These are phyloP conservation scores for Drosophila melanogaster DNA, from an alignment of 1,140 invertebrate genomes.

Conservation along the genomic window DNA sequence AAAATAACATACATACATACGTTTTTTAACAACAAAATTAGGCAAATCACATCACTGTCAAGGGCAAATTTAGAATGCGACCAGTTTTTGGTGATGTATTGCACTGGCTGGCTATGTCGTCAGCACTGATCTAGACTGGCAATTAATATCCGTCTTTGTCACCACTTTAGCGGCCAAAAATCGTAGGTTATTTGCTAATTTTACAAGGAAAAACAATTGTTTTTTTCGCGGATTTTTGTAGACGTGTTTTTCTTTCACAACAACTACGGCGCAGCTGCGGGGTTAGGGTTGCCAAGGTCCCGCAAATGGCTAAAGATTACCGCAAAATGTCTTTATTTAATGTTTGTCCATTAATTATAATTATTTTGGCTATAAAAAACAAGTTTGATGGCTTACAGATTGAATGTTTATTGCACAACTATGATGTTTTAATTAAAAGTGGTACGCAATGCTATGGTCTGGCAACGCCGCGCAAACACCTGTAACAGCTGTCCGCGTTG, in stretches of 20 bases:
- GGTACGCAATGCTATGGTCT: not conserved
- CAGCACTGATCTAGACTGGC: not conserved
- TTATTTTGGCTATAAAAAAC: not conserved
- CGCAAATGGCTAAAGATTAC: not conserved
- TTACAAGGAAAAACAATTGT: slow-evolving; percentile 58
- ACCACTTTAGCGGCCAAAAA: slow-evolving; percentile 32
- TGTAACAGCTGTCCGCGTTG: slow-evolving; percentile 25
- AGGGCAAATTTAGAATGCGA: slow-evolving; percentile 68
- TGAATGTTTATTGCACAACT: slow-evolving; percentile 12
- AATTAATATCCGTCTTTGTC: slow-evolving; percentile 16
- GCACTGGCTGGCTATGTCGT: slow-evolving; percentile 13
- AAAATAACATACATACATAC: slow-evolving; percentile 14
- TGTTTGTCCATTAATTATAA: slow-evolving; percentile 17
- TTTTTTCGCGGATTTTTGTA: slow-evolving; percentile 53
- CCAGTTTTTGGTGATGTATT: slow-evolving; percentile 21
- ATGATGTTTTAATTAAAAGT: slow-evolving; percentile 7
- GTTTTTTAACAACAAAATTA: slow-evolving; percentile 37
- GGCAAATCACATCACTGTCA: slow-evolving; percentile 50
- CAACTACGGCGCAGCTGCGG: slow-evolving; percentile 62
- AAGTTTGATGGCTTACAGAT: not conserved
- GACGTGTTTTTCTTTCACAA: slow-evolving; percentile 67
- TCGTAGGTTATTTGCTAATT: slow-evolving; percentile 50
- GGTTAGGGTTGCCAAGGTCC: slow-evolving; percentile 37
- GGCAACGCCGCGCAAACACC: slow-evolving; percentile 46
- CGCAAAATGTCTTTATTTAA: not conserved